Base-by-base conservation (phyloP, 2,888 invertebrate species). In the Bhutanitis thaidina region DNA sequence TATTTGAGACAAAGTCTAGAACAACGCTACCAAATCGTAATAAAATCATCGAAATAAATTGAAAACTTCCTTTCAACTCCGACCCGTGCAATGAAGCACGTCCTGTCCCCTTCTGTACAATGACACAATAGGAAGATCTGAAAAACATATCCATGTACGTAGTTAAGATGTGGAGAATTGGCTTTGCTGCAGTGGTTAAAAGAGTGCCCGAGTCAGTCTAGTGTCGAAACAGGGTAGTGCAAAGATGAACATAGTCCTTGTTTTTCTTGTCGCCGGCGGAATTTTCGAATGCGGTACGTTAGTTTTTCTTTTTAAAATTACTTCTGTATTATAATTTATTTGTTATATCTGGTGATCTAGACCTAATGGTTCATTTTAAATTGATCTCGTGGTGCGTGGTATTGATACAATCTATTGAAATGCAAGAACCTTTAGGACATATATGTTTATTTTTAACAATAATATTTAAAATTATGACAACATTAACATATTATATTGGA, bases 1-100 rank as follows among this genome's bases (percentile, higher is more conserved):
- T n/a, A n/a, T 20, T 20, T 5, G 3, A 20, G 5, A 20, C 3
- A 2, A 5, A 20, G 5, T 38, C 29, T 34, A 34, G 12, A 34
- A 34, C 34, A 7, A 12, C 25, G 9, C 9, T 20, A 20, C 30
- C 16, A 3, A 36, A 7, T 44, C 27, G 12, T 20, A 13, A 32
- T 37, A 12, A 32, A 38, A 47, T 37, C 61, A 69, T 71, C 63
- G 52, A 54, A 55, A 59, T 62, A 50, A 77, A 78, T 77, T 68
- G 71, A 27, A 40, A 14, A 49, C 59, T 65, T 77, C 78, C 76
- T 68, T 51, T 53, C 10, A 10, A 46, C 34, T 34, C 7, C 5
- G 34, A 34, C 7, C 55, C 49, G 38, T 60, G 61, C 61, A 77
- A 77, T 61, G 62, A 70, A 57, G 10, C 27, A 53, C 65, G 64